Evolutionary conservation across 2,888 invertebrate species (phyloP).

Genomic region (Celastrina argiolus): DNA sequence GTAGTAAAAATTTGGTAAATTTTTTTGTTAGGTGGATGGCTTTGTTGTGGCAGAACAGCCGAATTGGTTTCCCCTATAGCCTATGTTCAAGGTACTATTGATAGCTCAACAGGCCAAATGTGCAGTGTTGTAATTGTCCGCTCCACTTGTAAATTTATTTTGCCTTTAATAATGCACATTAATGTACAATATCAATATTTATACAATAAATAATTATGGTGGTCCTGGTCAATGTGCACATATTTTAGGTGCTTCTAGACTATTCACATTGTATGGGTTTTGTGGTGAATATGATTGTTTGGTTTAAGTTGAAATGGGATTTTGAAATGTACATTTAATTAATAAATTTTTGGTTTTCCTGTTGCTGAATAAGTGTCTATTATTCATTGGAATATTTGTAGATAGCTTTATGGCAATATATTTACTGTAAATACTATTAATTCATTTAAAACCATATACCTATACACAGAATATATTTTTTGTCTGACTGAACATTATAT

Average conservation of each 20-base stretch:
- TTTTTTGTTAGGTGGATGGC: slow-evolving; percentile 56
- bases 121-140: neutral
- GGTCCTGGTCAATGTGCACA: too few relatives aligned
- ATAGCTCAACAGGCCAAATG: slow-evolving; percentile 5
- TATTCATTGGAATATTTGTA: neutral
- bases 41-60: slow-evolving; percentile 63
- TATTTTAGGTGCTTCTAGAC: too few relatives aligned
- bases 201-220: too few relatives aligned
- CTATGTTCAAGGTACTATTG: slow-evolving; percentile 51
- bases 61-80: slow-evolving; percentile 53
- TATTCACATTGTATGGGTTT: neutral
- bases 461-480: too few relatives aligned
- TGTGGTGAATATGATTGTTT: neutral
- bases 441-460: neutral
- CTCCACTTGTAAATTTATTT: slow-evolving; percentile 1
- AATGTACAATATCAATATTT: neutral
- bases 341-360: neutral
- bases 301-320: slow-evolving; percentile 1
- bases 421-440: neutral
- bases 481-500: too few relatives aligned
- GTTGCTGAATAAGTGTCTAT: neutral
- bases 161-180: neutral
- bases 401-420: slow-evolving; percentile 6
- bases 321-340: neutral
- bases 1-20: slow-evolving; percentile 32